Evolutionary conservation across 2,888 invertebrate species (phyloP).

Genomic region (Odontomyia ornata): DNA sequence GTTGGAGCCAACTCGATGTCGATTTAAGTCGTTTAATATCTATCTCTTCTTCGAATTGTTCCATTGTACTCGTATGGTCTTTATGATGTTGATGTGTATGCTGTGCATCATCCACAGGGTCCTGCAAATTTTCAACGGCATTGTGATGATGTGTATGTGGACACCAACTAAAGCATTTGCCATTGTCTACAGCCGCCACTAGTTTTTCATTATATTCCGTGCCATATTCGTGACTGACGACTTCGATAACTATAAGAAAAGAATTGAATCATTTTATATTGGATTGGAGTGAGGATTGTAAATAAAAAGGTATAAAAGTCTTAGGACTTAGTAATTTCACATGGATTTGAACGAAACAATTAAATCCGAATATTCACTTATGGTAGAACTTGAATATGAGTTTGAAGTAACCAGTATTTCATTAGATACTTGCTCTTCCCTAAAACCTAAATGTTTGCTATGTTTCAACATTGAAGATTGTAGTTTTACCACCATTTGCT

Average conservation of each 20-base stretch:
- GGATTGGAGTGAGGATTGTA: no score
- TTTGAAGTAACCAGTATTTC: no score
- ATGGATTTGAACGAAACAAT: no score
- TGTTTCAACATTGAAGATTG: no score
- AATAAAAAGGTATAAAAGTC: no score
- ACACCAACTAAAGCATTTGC: slow-evolving; percentile 68
- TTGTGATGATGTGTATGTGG: slow-evolving; percentile 50
- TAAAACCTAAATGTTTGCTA: no score
- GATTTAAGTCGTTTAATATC: slow-evolving; percentile 67
- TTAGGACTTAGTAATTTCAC: no score
- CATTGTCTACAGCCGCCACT: slow-evolving; percentile 75
- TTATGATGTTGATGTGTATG: not conserved
- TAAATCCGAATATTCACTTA: no score
- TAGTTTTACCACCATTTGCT: no score
- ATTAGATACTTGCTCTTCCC: no score
- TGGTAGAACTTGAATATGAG: no score
- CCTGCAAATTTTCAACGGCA: not conserved
- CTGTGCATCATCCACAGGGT: not conserved
- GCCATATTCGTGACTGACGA: slow-evolving; percentile 83
- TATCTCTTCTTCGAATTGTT: slow-evolving; percentile 61
- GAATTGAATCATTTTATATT: not conserved
- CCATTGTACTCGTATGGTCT: slow-evolving; percentile 47
- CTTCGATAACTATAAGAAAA: slow-evolving; percentile 75
- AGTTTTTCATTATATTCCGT: slow-evolving; percentile 71
- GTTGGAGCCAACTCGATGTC: slow-evolving; percentile 71